These are phyloP conservation scores for Champsocephalus esox DNA, from an alignment of 2,797 vertebrate species.

Conservation along the genomic window DNA sequence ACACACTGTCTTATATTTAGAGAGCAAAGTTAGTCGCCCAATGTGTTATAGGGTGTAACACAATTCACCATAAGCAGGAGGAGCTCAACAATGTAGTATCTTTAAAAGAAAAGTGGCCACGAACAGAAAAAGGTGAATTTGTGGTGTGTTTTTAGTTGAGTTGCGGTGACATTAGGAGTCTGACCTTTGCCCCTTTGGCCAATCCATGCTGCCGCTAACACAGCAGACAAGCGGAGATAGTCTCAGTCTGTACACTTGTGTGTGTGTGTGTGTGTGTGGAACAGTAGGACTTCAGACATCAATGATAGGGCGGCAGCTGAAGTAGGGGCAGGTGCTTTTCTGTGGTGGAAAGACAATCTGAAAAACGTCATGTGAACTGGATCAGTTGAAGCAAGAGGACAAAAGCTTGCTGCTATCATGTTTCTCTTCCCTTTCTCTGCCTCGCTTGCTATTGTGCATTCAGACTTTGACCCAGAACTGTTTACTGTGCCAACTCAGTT, in stretches of 20 bases:
- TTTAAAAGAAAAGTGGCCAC: too few species aligned
- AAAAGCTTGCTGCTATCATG: conserved; percentile 66
- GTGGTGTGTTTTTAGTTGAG: not conserved
- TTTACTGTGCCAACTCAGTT: conserved; percentile 65
- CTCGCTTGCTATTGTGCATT: conserved; percentile 59
- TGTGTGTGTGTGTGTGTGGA: not conserved
- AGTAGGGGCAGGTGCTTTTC: conserved; percentile 15
- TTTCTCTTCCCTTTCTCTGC: conserved; percentile 49
- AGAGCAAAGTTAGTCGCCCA: too few species aligned
- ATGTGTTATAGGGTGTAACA: too few species aligned
- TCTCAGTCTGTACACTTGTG: not conserved
- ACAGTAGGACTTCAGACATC: not conserved
- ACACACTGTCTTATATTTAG: too few species aligned
- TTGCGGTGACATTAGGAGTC: conserved; percentile 4
- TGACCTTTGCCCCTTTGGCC: conserved; percentile 53
- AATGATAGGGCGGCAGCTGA: conserved; percentile 12
- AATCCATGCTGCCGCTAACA: conserved; percentile 5
- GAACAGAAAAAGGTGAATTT: not conserved
- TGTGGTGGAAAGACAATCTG: conserved; percentile 40
- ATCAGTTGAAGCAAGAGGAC: conserved; percentile 53
- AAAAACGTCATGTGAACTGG: conserved; percentile 65
- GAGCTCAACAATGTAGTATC: too few species aligned
- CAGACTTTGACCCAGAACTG: conserved; percentile 80
- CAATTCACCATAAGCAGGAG: too few species aligned
- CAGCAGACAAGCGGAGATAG: conserved; percentile 12